Evolutionary conservation across 2,797 vertebrate species (phyloP).

Genomic region (Prunella strophiata): DNA sequence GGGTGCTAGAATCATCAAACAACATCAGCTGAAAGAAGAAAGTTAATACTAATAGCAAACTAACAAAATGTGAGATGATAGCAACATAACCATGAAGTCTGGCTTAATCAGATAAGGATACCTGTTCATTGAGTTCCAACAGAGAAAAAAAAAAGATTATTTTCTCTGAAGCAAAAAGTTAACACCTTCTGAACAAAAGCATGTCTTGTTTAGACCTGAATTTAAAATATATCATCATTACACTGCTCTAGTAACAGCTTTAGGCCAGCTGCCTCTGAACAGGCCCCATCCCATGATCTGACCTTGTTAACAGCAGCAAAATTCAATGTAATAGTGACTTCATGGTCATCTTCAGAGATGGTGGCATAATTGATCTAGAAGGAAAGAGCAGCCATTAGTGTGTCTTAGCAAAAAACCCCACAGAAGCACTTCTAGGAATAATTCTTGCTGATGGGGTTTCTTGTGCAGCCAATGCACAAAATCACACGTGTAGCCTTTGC

Average conservation of each 20-base stretch:
- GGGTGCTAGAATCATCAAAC: background rate
- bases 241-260: background rate
- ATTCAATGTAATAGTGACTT: constrained; percentile 87
- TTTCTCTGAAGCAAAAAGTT: background rate
- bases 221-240: background rate
- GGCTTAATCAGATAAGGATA: background rate
- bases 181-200: background rate
- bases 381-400: constrained; percentile 20
- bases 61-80: background rate
- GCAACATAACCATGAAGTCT: background rate
- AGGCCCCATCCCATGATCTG: background rate
- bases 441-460: background rate
- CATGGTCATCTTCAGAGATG: constrained; percentile 81
- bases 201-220: background rate
- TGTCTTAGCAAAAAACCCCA: background rate
- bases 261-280: background rate
- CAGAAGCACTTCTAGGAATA: background rate
- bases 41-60: background rate
- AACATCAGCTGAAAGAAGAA: background rate
- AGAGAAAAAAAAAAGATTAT: background rate
- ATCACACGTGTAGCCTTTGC: background rate
- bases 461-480: background rate
- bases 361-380: constrained; percentile 88
- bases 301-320: constrained; percentile 81
- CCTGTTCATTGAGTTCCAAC: background rate